Percentiles rank a stretch among this genome's conserved stretches.
Evolutionary conservation across 2,888 invertebrate genomes (phyloP).

Genomic region (Pseudanteris insignis): DNA sequence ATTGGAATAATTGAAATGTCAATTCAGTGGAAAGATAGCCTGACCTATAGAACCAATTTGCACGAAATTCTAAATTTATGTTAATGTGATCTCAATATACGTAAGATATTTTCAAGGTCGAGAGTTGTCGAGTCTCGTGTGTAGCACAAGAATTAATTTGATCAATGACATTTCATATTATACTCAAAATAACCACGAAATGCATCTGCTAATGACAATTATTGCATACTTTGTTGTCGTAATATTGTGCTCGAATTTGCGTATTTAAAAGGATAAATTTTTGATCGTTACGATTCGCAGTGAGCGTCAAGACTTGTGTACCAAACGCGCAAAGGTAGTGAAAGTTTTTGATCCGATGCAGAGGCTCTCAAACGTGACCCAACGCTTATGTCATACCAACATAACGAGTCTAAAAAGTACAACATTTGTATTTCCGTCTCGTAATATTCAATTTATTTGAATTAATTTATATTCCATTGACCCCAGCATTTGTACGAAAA

Average conservation of each 20-base stretch:
- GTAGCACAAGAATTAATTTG: constrained; percentile 5
- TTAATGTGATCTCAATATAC: constrained; percentile 7
- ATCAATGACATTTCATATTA: constrained; percentile 1
- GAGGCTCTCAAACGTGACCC: constrained; percentile 50
- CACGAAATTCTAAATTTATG: constrained; percentile 1
- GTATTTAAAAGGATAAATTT: constrained; percentile 10
- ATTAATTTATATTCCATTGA: constrained; percentile 28
- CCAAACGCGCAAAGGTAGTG: constrained; percentile 53
- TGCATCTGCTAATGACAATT: constrained; percentile 6
- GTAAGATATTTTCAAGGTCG: constrained; percentile 22
- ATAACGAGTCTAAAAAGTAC: constrained; percentile 20
- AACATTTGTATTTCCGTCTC: constrained; percentile 15
- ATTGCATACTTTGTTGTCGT: constrained; percentile 5
- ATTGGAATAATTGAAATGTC: too few species aligned
- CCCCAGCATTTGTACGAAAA: background rate
- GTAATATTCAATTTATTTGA: constrained; percentile 25
- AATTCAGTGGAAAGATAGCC: too few species aligned
- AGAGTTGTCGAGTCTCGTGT: constrained; percentile 5
- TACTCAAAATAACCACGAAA: constrained; percentile 1
- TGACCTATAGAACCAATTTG: too few species aligned
- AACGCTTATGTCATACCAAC: constrained; percentile 48
- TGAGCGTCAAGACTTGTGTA: constrained; percentile 7
- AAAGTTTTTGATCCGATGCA: constrained; percentile 56
- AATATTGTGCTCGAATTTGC: background rate
- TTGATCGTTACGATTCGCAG: constrained; percentile 1